Base-by-base conservation (phyloP, 2,888 invertebrate species). In the Tenthredo livida region DNA sequence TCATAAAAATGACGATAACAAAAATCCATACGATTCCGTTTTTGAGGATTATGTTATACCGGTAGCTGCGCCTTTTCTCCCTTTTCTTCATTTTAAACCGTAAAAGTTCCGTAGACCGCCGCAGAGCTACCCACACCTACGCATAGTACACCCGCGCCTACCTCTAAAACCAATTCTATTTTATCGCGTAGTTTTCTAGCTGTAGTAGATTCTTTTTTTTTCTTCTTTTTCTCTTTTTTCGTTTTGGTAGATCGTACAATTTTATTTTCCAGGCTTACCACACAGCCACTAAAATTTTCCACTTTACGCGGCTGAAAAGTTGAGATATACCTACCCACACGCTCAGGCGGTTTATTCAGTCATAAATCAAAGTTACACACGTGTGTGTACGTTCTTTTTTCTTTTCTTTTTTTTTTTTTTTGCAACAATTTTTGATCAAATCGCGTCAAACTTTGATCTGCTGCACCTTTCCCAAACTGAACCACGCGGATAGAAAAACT, bases 161-260 rank as follows among this genome's bases (percentile, higher is more conserved):
- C 80, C 80, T 61, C 40, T 61, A 61, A 80, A 80, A 61, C 61
- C 80, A 43, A 80, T 80, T 61, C 80, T 33, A 4, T 80, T 80
- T 80, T 80, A 80, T 80, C 40, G 61, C 58, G 37, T 80, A 80
- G 80, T 80, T 80, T 77, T 77, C 47, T 77, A 54, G 77, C 77
- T 77, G 33, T 54, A 54, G 77, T 77, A 77, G 77, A 37, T 37
- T 37, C 7, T 1, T 6, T 37, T 37, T 37, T 37, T 37, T 37
- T 37, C 7, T 37, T 33, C 33, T 33, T 33, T 33, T 29, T 29
- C 29, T 33, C 7, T 37, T 37, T 54, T 54, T 77, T 73, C n/a
- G n/a, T n/a, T 40, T 43, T 43, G 40, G 61, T 37, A 37, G 37
- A 61, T 80, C 80, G 80, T 80, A 29, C 37, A 61, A 40, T 80